Percentiles rank a stretch among this genome's conserved stretches.
phyloP scores from a whole-genome alignment of 2,797 vertebrate genomes.

The Sebastolobus alascanus region DNA sequence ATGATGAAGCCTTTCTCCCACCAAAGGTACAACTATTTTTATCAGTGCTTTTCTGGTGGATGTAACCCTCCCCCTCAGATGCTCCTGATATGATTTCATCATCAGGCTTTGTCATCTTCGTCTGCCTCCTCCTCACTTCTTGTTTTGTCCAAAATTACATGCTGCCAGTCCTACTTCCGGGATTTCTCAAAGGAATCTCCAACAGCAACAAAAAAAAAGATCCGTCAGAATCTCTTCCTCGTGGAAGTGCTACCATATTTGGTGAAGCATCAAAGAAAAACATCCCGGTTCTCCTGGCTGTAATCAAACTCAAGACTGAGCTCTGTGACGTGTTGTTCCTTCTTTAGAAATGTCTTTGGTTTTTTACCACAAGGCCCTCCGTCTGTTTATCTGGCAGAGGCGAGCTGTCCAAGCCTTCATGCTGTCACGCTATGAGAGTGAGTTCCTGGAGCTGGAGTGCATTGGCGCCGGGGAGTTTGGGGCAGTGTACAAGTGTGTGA shows the following conservation, averaged over 20 bases:
- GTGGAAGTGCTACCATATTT: constrained; percentile 69
- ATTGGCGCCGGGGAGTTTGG: constrained; percentile 96
- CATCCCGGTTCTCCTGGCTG: constrained; percentile 16
- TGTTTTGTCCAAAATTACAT: constrained; percentile 63
- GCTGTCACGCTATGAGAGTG: constrained; percentile 95
- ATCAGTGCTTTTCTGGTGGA: constrained; percentile 36
- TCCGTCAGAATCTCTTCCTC: constrained; percentile 34
- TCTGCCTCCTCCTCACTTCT: constrained; percentile 63
- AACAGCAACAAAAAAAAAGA: not conserved
- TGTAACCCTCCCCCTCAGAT: constrained; percentile 49
- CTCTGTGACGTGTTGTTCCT: constrained; percentile 57
- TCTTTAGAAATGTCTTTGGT: constrained; percentile 44
- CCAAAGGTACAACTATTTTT: constrained; percentile 84
- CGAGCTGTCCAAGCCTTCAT: constrained; percentile 89
- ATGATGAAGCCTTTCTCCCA: constrained; percentile 86
- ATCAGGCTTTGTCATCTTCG: constrained; percentile 69
- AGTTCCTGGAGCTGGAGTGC: constrained; percentile 95
- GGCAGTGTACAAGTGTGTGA: constrained; percentile 95
- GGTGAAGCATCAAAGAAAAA: constrained; percentile 28
- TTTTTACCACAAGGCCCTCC: constrained; percentile 51
- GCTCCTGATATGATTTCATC: constrained; percentile 50
- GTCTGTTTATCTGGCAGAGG: constrained; percentile 85
- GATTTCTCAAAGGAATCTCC: constrained; percentile 67
- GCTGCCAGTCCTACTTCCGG: constrained; percentile 66
- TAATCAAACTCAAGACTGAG: not conserved